Evolutionary conservation across 1,140 invertebrate genomes (phyloP).

Genomic region (Yoshiicerus persimilis): DNA sequence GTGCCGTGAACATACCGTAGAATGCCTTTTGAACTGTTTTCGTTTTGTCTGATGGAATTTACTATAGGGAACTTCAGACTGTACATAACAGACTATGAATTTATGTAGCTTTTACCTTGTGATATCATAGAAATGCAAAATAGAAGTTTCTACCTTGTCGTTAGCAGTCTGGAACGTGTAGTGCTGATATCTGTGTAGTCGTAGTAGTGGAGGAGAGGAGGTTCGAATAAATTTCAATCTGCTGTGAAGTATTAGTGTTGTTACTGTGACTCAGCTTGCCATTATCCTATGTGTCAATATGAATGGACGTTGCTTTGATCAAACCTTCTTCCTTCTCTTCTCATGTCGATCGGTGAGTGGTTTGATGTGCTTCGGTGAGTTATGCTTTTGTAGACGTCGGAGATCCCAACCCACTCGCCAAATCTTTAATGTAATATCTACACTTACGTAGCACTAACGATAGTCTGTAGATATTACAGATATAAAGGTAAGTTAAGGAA

Average conservation of each 20-base stretch:
- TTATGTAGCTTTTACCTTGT: background rate
- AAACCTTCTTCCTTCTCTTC: background rate
- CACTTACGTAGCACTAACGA: background rate
- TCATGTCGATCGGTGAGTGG: background rate
- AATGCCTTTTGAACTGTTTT: background rate
- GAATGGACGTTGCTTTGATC: conserved; percentile 39
- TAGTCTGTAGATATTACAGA: no score
- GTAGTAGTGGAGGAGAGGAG: no score
- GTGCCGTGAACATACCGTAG: background rate
- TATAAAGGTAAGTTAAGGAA: no score
- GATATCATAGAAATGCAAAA: background rate
- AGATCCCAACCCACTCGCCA: background rate
- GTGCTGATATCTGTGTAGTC: no score
- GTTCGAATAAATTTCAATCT: background rate
- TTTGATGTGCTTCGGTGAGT: background rate
- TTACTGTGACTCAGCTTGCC: background rate
- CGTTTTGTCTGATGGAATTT: background rate
- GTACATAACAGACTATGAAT: background rate
- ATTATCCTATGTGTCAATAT: conserved; percentile 27
- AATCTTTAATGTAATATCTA: background rate
- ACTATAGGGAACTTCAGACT: background rate
- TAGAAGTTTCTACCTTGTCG: background rate
- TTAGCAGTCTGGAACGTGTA: background rate
- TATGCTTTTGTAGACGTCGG: background rate
- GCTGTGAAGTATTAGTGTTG: background rate